Conservation (phyloP, 2,888 invertebrate species). For the Ormyrus pomaceus region DNA sequence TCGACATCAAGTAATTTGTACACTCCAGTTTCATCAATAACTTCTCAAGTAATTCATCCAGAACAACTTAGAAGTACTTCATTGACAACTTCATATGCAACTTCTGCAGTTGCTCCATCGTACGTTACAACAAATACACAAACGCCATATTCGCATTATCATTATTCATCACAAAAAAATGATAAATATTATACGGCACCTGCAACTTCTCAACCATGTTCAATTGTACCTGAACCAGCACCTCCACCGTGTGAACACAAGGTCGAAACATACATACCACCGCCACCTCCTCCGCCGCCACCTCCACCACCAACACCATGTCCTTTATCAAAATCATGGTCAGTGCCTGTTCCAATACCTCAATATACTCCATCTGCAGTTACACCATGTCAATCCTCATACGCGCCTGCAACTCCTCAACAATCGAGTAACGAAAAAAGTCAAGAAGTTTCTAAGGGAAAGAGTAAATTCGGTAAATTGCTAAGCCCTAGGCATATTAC, state of each 20-base stretch:
- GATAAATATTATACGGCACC: not conserved
- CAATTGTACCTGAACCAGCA: not conserved
- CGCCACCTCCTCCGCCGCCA: not conserved
- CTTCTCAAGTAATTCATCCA: not conserved
- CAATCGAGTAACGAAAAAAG: not conserved
- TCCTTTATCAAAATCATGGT: not conserved
- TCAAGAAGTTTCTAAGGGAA: slow-evolving; percentile 15
- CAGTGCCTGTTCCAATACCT: not conserved
- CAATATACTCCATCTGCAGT: not conserved
- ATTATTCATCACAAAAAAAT: too few relatives aligned
- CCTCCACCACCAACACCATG: not conserved
- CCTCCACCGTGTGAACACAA: not conserved
- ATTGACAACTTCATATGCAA: not conserved
- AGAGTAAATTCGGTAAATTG: slow-evolving; percentile 22
- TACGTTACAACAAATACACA: not conserved
- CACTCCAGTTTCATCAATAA: not conserved
- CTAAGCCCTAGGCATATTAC: slow-evolving; percentile 22
- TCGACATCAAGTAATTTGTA: not conserved
- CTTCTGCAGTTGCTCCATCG: not conserved
- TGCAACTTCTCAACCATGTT: not conserved
- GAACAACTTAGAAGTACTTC: not conserved
- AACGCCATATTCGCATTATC: too few relatives aligned
- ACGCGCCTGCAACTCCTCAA: not conserved
- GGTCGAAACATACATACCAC: not conserved
- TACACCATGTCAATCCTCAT: not conserved